Percentiles rank a stretch among this genome's conserved stretches.
Evolutionary conservation across 1,140 invertebrate genomes (phyloP).

Genomic region (Chionoecetes opilio): DNA sequence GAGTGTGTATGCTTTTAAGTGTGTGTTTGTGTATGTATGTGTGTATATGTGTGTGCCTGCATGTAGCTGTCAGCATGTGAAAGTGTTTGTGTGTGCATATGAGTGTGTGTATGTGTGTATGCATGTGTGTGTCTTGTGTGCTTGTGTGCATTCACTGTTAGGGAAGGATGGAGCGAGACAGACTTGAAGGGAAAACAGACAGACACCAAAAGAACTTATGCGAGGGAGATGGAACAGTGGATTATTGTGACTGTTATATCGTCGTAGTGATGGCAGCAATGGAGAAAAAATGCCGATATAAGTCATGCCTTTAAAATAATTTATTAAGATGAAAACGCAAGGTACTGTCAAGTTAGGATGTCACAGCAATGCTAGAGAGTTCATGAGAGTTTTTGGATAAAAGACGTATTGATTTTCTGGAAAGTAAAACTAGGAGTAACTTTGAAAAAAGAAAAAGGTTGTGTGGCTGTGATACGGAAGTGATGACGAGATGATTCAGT

Average conservation of each 20-base stretch:
- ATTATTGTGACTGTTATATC: background rate
- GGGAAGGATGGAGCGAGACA: background rate
- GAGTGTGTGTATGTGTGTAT: conserved; percentile 45
- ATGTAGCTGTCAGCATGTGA: background rate
- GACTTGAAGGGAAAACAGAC: conserved; percentile 24
- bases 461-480: too few species aligned
- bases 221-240: conserved; percentile 47
- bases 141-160: conserved; percentile 35
- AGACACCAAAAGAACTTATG: conserved; percentile 23
- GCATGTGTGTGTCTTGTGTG: background rate
- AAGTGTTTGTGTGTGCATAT: conserved; percentile 22
- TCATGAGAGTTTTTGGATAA: too few species aligned
- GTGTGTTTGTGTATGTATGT: conserved; percentile 39
- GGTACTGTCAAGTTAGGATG: too few species aligned
- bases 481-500: too few species aligned
- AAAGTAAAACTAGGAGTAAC: too few species aligned
- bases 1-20: background rate
- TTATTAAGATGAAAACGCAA: background rate
- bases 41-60: conserved; percentile 23
- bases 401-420: too few species aligned
- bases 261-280: too few species aligned
- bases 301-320: background rate
- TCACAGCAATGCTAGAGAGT: too few species aligned
- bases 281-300: too few species aligned
- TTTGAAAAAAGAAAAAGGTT: too few species aligned